phyloP scores from a whole-genome alignment of 1,140 invertebrate species.

The Thaumatotibia leucotreta region DNA sequence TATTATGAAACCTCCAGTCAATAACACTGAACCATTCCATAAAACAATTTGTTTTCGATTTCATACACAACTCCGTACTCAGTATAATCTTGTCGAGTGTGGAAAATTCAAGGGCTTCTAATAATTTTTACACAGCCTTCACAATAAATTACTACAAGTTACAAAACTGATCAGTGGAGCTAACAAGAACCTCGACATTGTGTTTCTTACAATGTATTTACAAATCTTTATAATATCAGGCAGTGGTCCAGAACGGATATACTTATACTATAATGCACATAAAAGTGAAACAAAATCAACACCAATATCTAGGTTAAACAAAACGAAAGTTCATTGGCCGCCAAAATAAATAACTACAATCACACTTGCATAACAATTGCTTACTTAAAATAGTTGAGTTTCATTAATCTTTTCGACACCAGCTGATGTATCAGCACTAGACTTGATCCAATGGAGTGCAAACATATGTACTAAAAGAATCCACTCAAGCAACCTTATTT shows the following conservation, averaged over 20 bases:
- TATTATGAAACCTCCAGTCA: slow-evolving; percentile 74
- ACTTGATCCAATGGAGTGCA: no score
- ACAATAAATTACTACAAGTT: slow-evolving; percentile 71
- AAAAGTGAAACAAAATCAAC: slow-evolving; percentile 25
- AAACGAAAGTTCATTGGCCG: slow-evolving; percentile 1
- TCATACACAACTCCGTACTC: slow-evolving; percentile 58
- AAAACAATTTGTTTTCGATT: slow-evolving; percentile 64
- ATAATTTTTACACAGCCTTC: slow-evolving; percentile 69
- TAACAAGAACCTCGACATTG: slow-evolving; percentile 42
- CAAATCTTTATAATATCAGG: slow-evolving; percentile 46
- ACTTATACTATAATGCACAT: slow-evolving; percentile 11
- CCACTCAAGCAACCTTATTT: no score
- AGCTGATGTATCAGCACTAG: no score
- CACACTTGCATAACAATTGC: background rate
- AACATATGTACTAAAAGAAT: no score
- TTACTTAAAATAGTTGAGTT: background rate
- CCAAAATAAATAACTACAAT: slow-evolving; percentile 6
- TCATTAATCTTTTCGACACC: background rate
- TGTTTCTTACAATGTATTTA: slow-evolving; percentile 60
- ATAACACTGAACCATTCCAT: slow-evolving; percentile 74
- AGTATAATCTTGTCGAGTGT: slow-evolving; percentile 50
- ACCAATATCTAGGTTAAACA: slow-evolving; percentile 9
- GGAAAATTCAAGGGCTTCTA: slow-evolving; percentile 58
- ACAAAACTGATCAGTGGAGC: slow-evolving; percentile 71
- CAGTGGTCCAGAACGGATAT: slow-evolving; percentile 44